A percentile compares a stretch with the other conserved stretches of the same genome.
phyloP scores from a whole-genome alignment of 1,140 invertebrate genomes.

The Drosophila carrolli region DNA sequence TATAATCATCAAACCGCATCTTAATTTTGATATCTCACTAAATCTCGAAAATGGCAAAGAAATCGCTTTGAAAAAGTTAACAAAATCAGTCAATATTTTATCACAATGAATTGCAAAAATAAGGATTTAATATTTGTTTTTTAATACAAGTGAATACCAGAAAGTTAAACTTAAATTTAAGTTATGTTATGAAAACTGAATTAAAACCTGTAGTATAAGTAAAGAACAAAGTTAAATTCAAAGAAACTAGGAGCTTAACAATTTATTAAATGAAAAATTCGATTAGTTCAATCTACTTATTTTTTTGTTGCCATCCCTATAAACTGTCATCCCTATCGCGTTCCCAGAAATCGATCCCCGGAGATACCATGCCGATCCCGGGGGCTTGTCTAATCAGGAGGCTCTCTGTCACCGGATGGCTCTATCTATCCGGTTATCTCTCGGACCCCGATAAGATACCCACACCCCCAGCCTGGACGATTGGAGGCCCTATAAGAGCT shows the following conservation, averaged over 20 bases:
- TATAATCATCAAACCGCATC: background rate
- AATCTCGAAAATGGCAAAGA: background rate
- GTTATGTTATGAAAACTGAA: no score
- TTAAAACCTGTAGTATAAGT: no score
- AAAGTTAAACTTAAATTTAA: no score
- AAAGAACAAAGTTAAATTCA: no score
- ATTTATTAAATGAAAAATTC: no score
- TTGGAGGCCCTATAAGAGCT: conserved; percentile 16
- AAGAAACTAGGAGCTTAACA: no score
- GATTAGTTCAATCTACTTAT: background rate
- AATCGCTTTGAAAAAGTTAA: background rate
- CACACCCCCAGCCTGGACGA: background rate
- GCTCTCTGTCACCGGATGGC: conserved; percentile 38
- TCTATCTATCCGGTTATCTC: conserved; percentile 35
- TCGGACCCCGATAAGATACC: conserved; percentile 26
- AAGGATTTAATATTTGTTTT: no score
- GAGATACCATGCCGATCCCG: conserved; percentile 9
- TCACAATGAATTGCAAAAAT: no score
- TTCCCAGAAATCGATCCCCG: conserved; percentile 20
- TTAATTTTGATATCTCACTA: background rate
- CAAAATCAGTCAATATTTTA: no score
- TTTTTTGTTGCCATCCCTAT: conserved; percentile 2
- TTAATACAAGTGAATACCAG: no score
- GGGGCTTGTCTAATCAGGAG: conserved; percentile 44
- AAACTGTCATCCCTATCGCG: background rate